These are phyloP conservation scores for Euproctis similis DNA, from an alignment of 2,888 invertebrate genomes.

Conservation along the genomic window DNA sequence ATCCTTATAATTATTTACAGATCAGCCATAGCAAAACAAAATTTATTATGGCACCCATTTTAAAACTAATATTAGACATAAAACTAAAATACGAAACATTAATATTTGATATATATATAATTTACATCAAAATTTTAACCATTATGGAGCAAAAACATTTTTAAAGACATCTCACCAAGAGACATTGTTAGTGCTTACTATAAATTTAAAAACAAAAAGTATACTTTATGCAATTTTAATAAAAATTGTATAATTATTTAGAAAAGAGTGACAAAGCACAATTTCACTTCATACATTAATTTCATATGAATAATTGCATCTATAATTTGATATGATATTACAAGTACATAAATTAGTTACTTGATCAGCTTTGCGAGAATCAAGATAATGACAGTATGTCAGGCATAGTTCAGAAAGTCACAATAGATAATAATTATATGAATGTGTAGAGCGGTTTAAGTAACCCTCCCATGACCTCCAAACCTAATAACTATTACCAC, in stretches of 20 bases:
- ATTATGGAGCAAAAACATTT: conserved; percentile 5
- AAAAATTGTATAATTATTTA: conserved; percentile 12
- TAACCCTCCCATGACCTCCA: conserved; percentile 46
- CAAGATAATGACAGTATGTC: conserved; percentile 18
- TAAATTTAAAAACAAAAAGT: conserved; percentile 14
- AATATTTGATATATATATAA: too few species aligned
- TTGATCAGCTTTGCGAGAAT: conserved; percentile 19
- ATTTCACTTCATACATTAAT: conserved; percentile 30
- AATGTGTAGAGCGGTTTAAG: conserved; percentile 40
- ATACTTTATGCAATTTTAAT: conserved; percentile 18
- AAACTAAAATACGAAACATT: conserved; percentile 11
- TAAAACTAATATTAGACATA: conserved; percentile 30
- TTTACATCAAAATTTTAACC: conserved; percentile 8
- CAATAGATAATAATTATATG: conserved; percentile 30
- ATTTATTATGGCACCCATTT: conserved; percentile 52
- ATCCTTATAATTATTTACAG: conserved; percentile 1
- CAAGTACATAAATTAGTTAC: conserved; percentile 18
- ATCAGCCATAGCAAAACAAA: conserved; percentile 25
- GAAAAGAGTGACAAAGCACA: conserved; percentile 23
- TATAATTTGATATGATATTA: conserved; percentile 47
- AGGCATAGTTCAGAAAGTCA: conserved; percentile 20
- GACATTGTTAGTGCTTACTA: conserved; percentile 25
- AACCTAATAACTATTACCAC: conserved; percentile 61
- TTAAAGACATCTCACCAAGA: conserved; percentile 24
- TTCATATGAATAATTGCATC: conserved; percentile 27